Evolutionary conservation across 2,113 vertebrate species (phyloP), one percentile per base, ranked within the genome.

Genomic region (Seriola rivoliana): DNA sequence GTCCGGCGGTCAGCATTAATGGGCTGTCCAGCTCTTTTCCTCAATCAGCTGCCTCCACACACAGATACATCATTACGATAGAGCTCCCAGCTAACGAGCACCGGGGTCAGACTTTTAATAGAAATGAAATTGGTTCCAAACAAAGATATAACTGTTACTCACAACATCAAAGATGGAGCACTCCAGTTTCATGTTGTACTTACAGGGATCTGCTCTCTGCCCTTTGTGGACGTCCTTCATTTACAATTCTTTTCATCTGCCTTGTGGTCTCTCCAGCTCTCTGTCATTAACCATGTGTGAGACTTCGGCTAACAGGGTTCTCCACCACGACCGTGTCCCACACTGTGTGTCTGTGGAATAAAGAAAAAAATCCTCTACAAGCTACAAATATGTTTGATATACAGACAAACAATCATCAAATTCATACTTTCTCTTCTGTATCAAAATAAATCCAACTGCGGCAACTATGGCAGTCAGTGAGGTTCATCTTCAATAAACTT

Each of bases 1-100:
- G 89, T 91, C 85, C 88, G 87, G 80, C 23, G 54, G 80, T 88
- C 89, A 88, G 84, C 86, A 84, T 86, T 92, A 92, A 91, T 88
- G 78, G 89, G 75, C 65, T 81, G 80, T 84, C 75, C 81, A 78
- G 70, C 66, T 78, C 84, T 85, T 85, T 87, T 80, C 73, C 67
- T 75, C 72, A 44, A 80, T 79, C 84, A 80, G 75, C 59, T 81
- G 74, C 40, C 72, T 76, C 71, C 25, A 14, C 70, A 80, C 74
- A 58, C 25, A 70, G 85, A 78, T 81, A 63, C 75, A 87, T 88
- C 86, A 87, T 90, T 88, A 91, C 32, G 3, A 12, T 10, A 6
- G 42, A 52, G 88, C 25, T 58, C 77, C 79, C 44, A 19, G 82
- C 71, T 21, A 69, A 25, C 1, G 32, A 85, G 68, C 10, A 1